Evolutionary conservation across 2,888 invertebrate species (phyloP).

Genomic region (Chironomus riparius): DNA sequence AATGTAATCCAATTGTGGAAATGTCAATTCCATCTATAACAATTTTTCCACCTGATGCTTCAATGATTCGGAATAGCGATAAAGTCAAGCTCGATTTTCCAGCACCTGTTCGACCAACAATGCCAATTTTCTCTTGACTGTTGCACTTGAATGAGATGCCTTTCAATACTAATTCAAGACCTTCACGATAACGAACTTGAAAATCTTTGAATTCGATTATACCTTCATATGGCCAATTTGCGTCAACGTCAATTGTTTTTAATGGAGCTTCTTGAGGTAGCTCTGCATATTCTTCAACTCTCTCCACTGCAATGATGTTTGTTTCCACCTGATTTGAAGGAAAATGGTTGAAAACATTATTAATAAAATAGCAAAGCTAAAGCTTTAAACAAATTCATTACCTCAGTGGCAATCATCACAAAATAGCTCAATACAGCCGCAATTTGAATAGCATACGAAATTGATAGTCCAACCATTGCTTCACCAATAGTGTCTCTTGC

Average conservation of each 20-base stretch:
- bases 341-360: too few species aligned
- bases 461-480: constrained; percentile 47
- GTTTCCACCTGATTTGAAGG: constrained; percentile 52
- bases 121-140: constrained; percentile 82
- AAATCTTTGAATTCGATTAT: constrained; percentile 70
- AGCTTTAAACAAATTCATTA: constrained; percentile 37
- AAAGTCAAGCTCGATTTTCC: constrained; percentile 87
- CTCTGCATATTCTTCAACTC: constrained; percentile 92
- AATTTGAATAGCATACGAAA: constrained; percentile 44
- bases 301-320: constrained; percentile 93
- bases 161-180: constrained; percentile 75
- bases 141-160: constrained; percentile 67
- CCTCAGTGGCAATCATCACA: constrained; percentile 47
- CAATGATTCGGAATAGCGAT: constrained; percentile 80
- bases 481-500: constrained; percentile 32
- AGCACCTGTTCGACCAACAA: constrained; percentile 83
- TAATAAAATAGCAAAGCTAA: too few species aligned
- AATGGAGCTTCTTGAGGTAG: constrained; percentile 78
- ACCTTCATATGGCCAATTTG: constrained; percentile 73
- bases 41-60: constrained; percentile 71
- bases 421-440: constrained; percentile 49
- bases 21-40: constrained; percentile 77
- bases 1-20: constrained; percentile 71
- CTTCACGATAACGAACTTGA: constrained; percentile 78
- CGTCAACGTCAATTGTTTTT: constrained; percentile 34